Percentiles rank a stretch among this genome's conserved stretches.
Evolutionary conservation across 2,113 vertebrate genomes (phyloP).

Genomic region (Apodemus speciosus): DNA sequence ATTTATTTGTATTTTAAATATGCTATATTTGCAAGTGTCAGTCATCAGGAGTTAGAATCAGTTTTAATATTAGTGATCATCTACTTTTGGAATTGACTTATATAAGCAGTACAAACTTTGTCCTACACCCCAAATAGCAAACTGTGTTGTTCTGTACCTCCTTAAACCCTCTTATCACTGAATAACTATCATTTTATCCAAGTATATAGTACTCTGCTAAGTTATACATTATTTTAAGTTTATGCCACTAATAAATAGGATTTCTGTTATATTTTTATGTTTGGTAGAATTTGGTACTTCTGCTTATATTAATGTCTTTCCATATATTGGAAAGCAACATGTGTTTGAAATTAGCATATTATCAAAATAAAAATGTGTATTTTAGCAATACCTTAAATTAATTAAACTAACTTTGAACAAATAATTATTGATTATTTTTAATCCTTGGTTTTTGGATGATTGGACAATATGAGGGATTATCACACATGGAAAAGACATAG

Average conservation of each 20-base stretch:
- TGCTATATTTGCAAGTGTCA: slow-evolving; percentile 19
- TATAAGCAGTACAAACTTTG: neutral
- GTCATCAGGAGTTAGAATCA: neutral
- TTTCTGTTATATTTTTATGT: slow-evolving; percentile 31
- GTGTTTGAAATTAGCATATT: slow-evolving; percentile 26
- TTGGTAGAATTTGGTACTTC: neutral
- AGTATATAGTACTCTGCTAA: neutral
- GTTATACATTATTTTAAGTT: slow-evolving; percentile 1
- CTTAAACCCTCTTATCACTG: slow-evolving; percentile 18
- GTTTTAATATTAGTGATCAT: slow-evolving; percentile 17
- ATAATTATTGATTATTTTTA: slow-evolving; percentile 33
- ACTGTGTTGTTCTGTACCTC: neutral
- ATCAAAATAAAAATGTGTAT: slow-evolving; percentile 14
- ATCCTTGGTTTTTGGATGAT: neutral
- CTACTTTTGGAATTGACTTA: slow-evolving; percentile 18
- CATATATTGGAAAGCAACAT: neutral
- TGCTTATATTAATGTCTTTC: neutral
- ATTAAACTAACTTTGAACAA: neutral
- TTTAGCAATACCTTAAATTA: slow-evolving; percentile 2
- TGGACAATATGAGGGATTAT: neutral
- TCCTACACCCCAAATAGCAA: neutral
- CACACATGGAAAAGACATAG: neutral
- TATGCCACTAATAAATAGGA: slow-evolving; percentile 1
- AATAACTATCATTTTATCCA: slow-evolving; percentile 8
- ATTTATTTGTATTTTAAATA: slow-evolving; percentile 43